Evolutionary conservation across 2,888 invertebrate species (phyloP), one percentile per base, ranked within the genome.

Genomic region (Rhagium mordax): DNA sequence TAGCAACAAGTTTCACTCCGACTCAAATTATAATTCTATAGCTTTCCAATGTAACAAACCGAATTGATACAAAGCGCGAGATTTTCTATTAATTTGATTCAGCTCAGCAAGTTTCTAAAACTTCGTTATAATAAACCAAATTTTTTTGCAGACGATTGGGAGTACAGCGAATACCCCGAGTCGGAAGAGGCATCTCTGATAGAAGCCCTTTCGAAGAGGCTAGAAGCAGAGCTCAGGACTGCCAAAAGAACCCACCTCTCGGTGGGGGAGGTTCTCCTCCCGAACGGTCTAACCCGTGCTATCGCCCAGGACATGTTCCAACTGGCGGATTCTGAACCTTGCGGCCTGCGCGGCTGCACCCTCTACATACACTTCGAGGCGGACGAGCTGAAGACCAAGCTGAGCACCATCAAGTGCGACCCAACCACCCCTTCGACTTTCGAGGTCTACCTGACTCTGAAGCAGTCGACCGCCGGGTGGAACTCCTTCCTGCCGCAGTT

Each of bases 241-340:
- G 96, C 96, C 29, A 95, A 96, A 87, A 91, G 92, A 78, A 93
- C 92, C 83, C 94, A 94, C 87, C 89, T 96, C 77, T 92, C 94
- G 70, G 93, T 94, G 83, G 95, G 94, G 16, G 95, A 96, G 88
- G 95, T 96, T 71, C 90, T 95, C 76, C 90, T 96, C 81, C 96
- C 96, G 41, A 93, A 93, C 64, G 94, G 95, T 87, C 91, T 96
- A 78, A 91, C 95, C 64, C 91, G 92, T 75, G 90, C 93, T 77
- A 93, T 96, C 76, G 93, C 96, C 53, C 90, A 92, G 78, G 94
- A 95, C 86, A 93, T 95, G 72, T 90, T 96, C 71, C 90, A 91
- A 71, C 92, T 95, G 89, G 95, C 96, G 0, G 95, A 96, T 85
- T 92, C 93, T 59, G 96, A 97, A 88, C 96, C 96, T n/a, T 96